Base-by-base conservation (phyloP, 2,888 invertebrate species). In the Hybos culiciformis region DNA sequence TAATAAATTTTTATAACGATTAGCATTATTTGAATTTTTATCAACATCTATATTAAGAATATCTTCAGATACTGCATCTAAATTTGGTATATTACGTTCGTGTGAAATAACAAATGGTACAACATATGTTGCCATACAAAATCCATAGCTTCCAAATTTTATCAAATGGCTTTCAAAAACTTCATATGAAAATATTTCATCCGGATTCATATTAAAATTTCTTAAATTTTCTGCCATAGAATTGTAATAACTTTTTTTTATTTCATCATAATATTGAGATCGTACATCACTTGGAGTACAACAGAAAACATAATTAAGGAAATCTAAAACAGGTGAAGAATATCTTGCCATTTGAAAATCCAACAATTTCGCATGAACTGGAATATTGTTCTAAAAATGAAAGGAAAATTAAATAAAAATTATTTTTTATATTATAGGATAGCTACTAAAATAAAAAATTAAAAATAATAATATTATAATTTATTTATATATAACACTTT, bases 341-440 rank as follows among this genome's bases (percentile, higher is more conserved):
- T 59, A 61, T 17, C 62, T 57, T 2, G 59, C 54, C 51, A 63
- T 52, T 49, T 63, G 62, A 47, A 59, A 63, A 45, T 63, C 62
- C 29, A 62, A 53, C 5, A 63, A 46, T 43, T 58, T 57, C 8
- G 61, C 59, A 4, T 51, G 48, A 5, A 48, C 45, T 19, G 61
- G 56, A 37, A 42, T 47, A 15, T 20, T 17, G 37, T 48, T 43
- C 52, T 52, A 44, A 11, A 46, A 50, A 11, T 15, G 15, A 39
- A 26, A 37, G 21, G 32, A 48, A 38, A 44, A 17, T 24, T 41
- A 43, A 43, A 26, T 26, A 11, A 26, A 31, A 23, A 14, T 24
- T 32, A 31, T 20, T 39, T 26, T 26, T 38, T 21, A 18, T 24
- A 17, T 37, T 6, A 34, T 18, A 15, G 14, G 14, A 33, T 33